Base-by-base conservation (phyloP, 2,888 invertebrate genomes). In the Laothoe populi region DNA sequence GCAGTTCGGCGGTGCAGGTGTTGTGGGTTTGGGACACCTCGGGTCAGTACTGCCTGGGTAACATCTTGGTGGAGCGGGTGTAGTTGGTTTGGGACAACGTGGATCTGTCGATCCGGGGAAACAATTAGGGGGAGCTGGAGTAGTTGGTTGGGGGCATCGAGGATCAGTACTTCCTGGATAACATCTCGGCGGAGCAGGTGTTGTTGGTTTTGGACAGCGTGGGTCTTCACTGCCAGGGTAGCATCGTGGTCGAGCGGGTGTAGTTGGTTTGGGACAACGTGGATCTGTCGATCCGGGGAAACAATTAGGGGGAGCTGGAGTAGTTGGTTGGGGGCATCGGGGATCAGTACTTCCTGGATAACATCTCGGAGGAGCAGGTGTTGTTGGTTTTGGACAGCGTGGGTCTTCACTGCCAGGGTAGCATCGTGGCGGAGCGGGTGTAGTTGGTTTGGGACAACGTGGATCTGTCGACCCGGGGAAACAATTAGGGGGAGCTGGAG, bases 31-130 rank as follows among this genome's bases (percentile, higher is more conserved):
- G 0, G 83, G 83, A 42, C 86, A 85, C 19, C 82, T 68, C 5
- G 83, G 78, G 53, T 87, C 86, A 0, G 66, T 71, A 3, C 73
- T 75, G 0, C 87, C 86, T 0, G 86, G 84, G 73, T 78, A 85
- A 35, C 84, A 84, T 0, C 63, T 64, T 31, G 78, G 76, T 13
- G 74, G 65, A 0, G 48, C 63, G 2, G 66, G 68, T 71, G 86
- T 68, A 69, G 72, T 66, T 59, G 68, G 74, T 60, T 59, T 63
- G 40, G 63, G 69, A n/a, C 69, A 82, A 24, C 75, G 62, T 0
- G 76, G 76, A 67, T 83, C 81, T 2, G 63, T 63, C 13, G 60
- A 62, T 1, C 70, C 70, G 24, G 71, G 68, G 64, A 62, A 71
- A 59, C 72, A 69, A 63, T 67, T 64, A 65, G 81, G 69, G 72